A percentile compares a stretch with the other conserved stretches of the same genome.
Evolutionary conservation across 2,888 invertebrate species (phyloP).

Genomic region (Xiphydria camelus): DNA sequence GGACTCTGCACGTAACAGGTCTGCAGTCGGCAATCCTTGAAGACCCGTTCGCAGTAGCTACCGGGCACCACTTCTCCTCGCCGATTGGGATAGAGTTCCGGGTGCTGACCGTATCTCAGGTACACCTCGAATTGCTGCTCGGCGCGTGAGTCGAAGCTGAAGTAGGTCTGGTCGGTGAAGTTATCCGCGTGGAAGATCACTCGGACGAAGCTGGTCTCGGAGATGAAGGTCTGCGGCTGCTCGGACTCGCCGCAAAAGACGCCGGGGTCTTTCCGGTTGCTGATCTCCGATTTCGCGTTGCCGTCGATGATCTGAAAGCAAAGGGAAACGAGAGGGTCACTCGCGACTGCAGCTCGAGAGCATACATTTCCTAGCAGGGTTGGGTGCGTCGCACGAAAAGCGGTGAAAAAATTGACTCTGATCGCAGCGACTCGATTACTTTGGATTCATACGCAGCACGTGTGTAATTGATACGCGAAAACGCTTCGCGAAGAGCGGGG

Average conservation of each 20-base stretch:
- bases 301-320: slow-evolving; percentile 88
- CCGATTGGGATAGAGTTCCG: slow-evolving; percentile 88
- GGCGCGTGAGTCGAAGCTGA: slow-evolving; percentile 83
- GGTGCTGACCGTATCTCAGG: slow-evolving; percentile 89
- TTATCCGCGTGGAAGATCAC: slow-evolving; percentile 90
- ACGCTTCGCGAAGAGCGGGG: no score
- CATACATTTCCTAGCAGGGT: no score
- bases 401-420: no score
- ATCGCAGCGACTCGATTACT: no score
- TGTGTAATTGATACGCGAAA: no score
- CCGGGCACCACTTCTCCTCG: slow-evolving; percentile 87
- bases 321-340: no score
- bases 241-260: slow-evolving; percentile 93
- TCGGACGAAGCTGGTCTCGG: slow-evolving; percentile 91
- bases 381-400: no score
- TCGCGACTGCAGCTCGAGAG: no score
- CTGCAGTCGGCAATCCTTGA: slow-evolving; percentile 84
- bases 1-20: slow-evolving; percentile 94
- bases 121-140: slow-evolving; percentile 92
- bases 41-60: slow-evolving; percentile 87
- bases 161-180: slow-evolving; percentile 90
- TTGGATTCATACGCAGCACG: no score
- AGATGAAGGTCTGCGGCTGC: slow-evolving; percentile 92
- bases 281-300: slow-evolving; percentile 86
- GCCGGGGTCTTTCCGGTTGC: slow-evolving; percentile 85